These are phyloP conservation scores for Arion vulgaris DNA, from an alignment of 1,140 invertebrate genomes.

Conservation along the genomic window DNA sequence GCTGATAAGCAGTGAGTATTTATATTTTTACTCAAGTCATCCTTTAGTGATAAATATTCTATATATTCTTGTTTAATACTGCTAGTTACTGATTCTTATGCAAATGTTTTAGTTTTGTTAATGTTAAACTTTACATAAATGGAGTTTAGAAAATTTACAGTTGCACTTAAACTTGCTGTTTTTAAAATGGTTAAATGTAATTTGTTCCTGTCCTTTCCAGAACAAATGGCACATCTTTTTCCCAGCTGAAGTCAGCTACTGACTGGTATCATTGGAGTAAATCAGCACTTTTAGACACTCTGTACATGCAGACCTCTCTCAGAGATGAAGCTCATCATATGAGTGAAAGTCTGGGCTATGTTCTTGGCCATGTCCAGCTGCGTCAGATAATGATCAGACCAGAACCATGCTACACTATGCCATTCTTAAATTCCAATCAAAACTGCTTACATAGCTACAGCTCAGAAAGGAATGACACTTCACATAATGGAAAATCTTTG, in stretches of 20 bases:
- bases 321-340: not conserved
- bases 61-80: too few species aligned
- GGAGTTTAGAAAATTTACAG: too few species aligned
- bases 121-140: too few species aligned
- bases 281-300: conserved; percentile 50
- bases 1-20: conserved; percentile 3
- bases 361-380: conserved; percentile 28
- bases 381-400: conserved; percentile 12
- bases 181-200: too few species aligned
- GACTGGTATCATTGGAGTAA: conserved; percentile 64
- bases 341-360: conserved; percentile 12
- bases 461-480: not conserved
- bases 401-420: conserved; percentile 10
- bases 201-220: too few species aligned
- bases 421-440: not conserved
- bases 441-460: not conserved
- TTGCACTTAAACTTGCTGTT: too few species aligned
- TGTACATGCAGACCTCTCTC: conserved; percentile 46
- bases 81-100: too few species aligned
- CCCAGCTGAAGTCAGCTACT: conserved; percentile 33
- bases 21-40: too few species aligned
- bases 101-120: too few species aligned
- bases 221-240: conserved; percentile 40
- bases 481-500: not conserved
- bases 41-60: too few species aligned